These are phyloP conservation scores for Sphaerodactylus townsendi DNA, from an alignment of 2,113 vertebrate species.

Conservation along the genomic window DNA sequence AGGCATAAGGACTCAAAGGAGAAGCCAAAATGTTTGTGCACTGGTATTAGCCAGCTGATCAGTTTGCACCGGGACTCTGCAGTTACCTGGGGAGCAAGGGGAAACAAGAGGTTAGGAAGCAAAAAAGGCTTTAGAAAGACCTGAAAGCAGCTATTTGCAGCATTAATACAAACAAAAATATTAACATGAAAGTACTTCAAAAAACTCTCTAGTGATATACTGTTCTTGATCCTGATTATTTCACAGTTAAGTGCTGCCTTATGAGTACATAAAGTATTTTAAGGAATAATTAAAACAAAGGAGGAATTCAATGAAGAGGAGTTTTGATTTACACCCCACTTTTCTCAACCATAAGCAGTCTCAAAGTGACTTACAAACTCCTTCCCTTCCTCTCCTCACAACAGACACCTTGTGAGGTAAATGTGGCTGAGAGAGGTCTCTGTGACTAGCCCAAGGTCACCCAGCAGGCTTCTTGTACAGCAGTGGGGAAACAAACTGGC, in stretches of 20 bases:
- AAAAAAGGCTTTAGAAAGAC: neutral
- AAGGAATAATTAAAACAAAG: neutral
- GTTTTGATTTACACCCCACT: no score
- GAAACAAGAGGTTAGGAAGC: neutral
- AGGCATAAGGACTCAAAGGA: slow-evolving; percentile 92
- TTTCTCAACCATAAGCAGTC: no score
- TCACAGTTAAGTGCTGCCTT: neutral
- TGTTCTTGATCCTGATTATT: neutral
- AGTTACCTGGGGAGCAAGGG: slow-evolving; percentile 78
- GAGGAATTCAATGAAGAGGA: neutral
- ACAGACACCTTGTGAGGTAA: no score
- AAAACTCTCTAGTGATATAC: neutral
- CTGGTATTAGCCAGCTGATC: slow-evolving; percentile 91
- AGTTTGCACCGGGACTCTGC: slow-evolving; percentile 88
- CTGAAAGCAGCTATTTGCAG: neutral
- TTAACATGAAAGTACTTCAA: neutral
- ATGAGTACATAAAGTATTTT: neutral
- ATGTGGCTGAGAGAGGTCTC: no score
- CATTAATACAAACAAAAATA: neutral
- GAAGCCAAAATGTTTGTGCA: slow-evolving; percentile 83
- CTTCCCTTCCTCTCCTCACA: no score
- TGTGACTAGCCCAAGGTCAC: no score
- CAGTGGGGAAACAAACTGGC: no score
- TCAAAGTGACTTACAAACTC: no score
- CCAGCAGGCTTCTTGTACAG: no score